Evolutionary conservation across 2,797 vertebrate genomes (phyloP).

Genomic region (Melopsittacus undulatus): DNA sequence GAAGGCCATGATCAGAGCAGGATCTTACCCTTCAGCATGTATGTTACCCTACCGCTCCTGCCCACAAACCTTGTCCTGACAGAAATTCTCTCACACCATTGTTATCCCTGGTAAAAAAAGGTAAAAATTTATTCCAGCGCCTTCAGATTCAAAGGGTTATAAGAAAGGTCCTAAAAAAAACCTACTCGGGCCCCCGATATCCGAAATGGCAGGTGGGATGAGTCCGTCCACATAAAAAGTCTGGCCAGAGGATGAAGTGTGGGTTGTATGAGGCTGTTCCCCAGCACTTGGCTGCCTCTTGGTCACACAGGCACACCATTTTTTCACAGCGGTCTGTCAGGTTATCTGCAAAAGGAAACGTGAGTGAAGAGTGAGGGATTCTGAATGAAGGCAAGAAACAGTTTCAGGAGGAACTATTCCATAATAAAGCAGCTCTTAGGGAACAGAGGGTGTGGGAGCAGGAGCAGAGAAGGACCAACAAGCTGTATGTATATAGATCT

Average conservation of each 20-base stretch:
- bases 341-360: constrained; percentile 76
- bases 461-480: not conserved
- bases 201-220: constrained; percentile 79
- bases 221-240: constrained; percentile 82
- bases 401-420: not conserved
- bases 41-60: not conserved
- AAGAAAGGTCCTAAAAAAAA: not conserved
- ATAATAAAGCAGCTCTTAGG: not conserved
- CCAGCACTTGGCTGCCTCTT: constrained; percentile 83
- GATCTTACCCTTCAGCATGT: not conserved
- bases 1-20: not conserved
- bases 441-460: not conserved
- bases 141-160: not conserved
- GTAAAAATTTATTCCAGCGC: constrained; percentile 22
- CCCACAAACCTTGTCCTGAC: not conserved
- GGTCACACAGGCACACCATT: constrained; percentile 87
- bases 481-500: not conserved
- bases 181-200: not conserved
- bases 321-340: constrained; percentile 83
- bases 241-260: constrained; percentile 81
- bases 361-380: not conserved
- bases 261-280: constrained; percentile 78
- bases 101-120: not conserved
- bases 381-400: not conserved
- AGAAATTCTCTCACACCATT: not conserved